Conservation (phyloP, 1,140 invertebrate genomes). For the Leptoteleia sp. region DNA sequence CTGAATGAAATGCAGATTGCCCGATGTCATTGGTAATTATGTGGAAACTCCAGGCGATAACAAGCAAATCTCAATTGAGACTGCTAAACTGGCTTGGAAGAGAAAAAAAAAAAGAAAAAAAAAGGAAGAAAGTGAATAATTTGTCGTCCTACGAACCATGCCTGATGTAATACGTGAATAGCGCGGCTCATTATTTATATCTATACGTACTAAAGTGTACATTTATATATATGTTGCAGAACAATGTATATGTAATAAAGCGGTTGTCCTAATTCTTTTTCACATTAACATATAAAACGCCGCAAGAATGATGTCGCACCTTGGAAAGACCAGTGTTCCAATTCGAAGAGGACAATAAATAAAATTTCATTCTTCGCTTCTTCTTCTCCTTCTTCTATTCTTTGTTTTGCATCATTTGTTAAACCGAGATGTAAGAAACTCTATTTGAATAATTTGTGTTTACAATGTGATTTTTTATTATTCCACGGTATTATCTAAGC, state of each 20-base stretch:
- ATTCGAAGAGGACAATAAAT: too few relatives aligned
- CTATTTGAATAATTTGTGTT: too few relatives aligned
- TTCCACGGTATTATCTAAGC: constrained; percentile 2
- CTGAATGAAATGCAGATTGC: constrained; percentile 43
- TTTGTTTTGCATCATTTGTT: too few relatives aligned
- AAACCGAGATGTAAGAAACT: too few relatives aligned
- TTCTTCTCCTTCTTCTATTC: too few relatives aligned
- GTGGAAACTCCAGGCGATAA: constrained; percentile 28
- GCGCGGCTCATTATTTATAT: too few relatives aligned
- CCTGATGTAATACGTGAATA: constrained; percentile 43
- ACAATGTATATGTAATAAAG: constrained; percentile 59
- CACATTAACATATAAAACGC: constrained; percentile 56
- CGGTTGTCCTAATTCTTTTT: constrained; percentile 52
- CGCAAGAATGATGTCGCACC: constrained; percentile 40
- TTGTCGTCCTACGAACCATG: constrained; percentile 45
- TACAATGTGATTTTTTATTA: too few relatives aligned
- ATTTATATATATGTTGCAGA: constrained; percentile 41
- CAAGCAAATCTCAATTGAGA: constrained; percentile 30
- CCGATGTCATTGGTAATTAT: constrained; percentile 16
- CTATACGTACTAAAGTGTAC: too few relatives aligned
- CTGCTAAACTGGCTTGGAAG: constrained; percentile 1
- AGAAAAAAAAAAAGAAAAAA: constrained; percentile 1
- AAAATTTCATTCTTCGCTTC: too few relatives aligned
- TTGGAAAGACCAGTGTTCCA: constrained; percentile 33
- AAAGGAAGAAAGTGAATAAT: constrained; percentile 54